Percentiles rank a stretch among this genome's conserved stretches.
Evolutionary conservation across 2,888 invertebrate genomes (phyloP).

Genomic region (Nymphalis c-album): DNA sequence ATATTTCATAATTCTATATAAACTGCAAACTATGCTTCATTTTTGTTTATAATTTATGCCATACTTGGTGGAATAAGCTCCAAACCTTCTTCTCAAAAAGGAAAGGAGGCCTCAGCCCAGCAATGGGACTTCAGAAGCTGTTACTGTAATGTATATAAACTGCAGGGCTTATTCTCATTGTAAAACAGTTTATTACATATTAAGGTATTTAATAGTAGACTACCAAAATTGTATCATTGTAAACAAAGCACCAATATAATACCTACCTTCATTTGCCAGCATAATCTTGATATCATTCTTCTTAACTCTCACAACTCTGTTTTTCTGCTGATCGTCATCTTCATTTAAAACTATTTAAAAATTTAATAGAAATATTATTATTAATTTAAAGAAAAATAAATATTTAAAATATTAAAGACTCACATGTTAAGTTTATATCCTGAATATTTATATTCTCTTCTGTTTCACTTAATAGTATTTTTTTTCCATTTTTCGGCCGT

Average conservation of each 20-base stretch:
- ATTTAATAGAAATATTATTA: background rate
- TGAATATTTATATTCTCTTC: constrained; percentile 41
- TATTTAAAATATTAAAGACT: background rate
- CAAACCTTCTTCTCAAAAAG: no score
- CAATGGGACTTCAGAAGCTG: no score
- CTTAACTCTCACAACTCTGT: constrained; percentile 14
- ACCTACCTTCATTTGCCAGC: constrained; percentile 55
- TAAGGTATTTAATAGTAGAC: no score
- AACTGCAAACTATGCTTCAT: no score
- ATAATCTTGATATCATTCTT: constrained; percentile 44
- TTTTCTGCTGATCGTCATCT: constrained; percentile 8
- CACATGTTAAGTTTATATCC: constrained; percentile 1
- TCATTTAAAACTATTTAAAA: background rate
- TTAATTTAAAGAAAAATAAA: background rate
- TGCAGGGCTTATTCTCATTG: no score
- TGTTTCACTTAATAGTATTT: constrained; percentile 43
- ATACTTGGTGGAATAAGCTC: no score
- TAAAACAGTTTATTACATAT: no score
- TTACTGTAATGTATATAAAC: no score
- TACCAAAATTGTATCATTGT: background rate
- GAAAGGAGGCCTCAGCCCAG: no score
- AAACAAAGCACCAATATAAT: constrained; percentile 5
- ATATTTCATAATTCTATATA: no score
- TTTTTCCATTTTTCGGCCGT: constrained; percentile 42
- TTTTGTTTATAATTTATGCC: no score